Conservation (phyloP, 2,113 vertebrate genomes). For the Sebastes fasciatus region DNA sequence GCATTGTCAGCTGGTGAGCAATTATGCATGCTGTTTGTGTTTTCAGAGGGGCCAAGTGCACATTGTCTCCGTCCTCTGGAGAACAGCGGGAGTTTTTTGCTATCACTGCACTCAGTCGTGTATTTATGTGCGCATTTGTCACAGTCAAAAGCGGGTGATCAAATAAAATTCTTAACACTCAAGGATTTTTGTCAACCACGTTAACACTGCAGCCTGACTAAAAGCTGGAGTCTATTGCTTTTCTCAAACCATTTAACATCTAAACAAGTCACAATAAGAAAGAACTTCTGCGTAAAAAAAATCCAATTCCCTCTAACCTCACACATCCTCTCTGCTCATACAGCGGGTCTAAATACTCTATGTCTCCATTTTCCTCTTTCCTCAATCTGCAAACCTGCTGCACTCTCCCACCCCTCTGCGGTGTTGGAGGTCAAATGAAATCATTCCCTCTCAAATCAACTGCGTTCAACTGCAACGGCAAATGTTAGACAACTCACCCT, state of each 20-base stretch:
- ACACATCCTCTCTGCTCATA: constrained; percentile 18
- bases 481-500: constrained; percentile 18
- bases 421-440: constrained; percentile 44
- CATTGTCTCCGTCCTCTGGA: constrained; percentile 47
- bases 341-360: background rate
- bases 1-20: constrained; percentile 63
- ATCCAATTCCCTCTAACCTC: background rate
- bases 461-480: constrained; percentile 3
- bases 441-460: constrained; percentile 17
- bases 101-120: constrained; percentile 23
- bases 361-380: background rate
- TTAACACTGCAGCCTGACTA: constrained; percentile 34
- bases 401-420: background rate
- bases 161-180: constrained; percentile 53
- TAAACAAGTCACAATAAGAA: constrained; percentile 47
- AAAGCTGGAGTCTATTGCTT: constrained; percentile 64
- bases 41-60: constrained; percentile 47
- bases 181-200: constrained; percentile 34
- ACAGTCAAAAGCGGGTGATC: constrained; percentile 65
- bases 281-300: constrained; percentile 25
- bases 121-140: constrained; percentile 51
- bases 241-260: constrained; percentile 51
- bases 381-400: constrained; percentile 13
- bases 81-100: constrained; percentile 46
- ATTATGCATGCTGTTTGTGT: constrained; percentile 74